Base-by-base conservation (phyloP, 2,888 invertebrate species). In the Drosophila rellima region DNA sequence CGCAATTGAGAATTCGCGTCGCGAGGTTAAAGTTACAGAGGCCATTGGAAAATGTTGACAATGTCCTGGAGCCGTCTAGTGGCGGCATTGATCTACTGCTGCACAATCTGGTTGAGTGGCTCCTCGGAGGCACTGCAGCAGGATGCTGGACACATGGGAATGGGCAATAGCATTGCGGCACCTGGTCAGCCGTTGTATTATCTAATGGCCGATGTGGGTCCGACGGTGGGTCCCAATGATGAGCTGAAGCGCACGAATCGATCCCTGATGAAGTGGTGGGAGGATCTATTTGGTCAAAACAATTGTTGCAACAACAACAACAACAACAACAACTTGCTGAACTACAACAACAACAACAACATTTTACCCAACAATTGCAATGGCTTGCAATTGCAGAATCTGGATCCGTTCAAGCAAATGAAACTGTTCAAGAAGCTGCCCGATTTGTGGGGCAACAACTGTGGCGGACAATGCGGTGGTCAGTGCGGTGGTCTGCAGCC, bases 211-310 rank as follows among this genome's bases (percentile, higher is more conserved):
- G 90, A 91, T 59, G 55, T 78, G 1, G 91, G 90, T 10, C 45
- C 75, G 3, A 47, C 63, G 17, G 85, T 88, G 54, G 82, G 78
- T 1, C 77, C 83, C 20, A 78, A 72, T 10, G 80, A 74, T 0
- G 71, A 88, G 15, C 48, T 86, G 15, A 80, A 56, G 31, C 89
- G 90, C 10, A 75, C 82, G 3, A 82, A 88, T 59, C 85, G 90
- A 0, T 87, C 83, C 13, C 70, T 90, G 3, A 44, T 82, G 3
- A 91, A 91, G 47, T 88, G 89, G 83, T 83, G 83, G 83, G 87
- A 80, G 0, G 86, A 80, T n/a, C 66, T 86, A 15, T 83, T 78
- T 31, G 23, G 60, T 0, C 74, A 65, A 2, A 88, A 67, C 50
- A 80, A 83, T 65, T 75, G 72, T 31, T 82, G 80, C 59, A 74